Conservation (phyloP, 1,140 invertebrate species). For the Atta texana region DNA sequence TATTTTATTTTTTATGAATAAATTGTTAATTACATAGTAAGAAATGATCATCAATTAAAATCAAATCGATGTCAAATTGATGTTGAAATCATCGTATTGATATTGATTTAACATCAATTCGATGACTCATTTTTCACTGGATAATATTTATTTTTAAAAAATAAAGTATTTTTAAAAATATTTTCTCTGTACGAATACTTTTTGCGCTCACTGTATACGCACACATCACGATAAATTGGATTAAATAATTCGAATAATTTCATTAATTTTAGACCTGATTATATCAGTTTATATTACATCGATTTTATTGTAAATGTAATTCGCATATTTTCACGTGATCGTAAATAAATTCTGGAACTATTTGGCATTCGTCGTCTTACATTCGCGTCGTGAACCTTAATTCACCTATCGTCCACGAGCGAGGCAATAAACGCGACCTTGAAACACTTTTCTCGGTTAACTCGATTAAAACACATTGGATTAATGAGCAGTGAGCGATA, state of each 20-base stretch:
- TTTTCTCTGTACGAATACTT: too few species aligned
- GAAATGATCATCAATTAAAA: too few species aligned
- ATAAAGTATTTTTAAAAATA: too few species aligned
- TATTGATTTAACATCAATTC: too few species aligned
- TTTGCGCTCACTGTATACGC: too few species aligned
- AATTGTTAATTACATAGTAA: too few species aligned
- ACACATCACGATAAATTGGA: neutral
- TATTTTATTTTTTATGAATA: too few species aligned
- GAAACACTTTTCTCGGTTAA: conserved; percentile 71
- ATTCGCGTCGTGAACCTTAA: neutral
- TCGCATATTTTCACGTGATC: neutral
- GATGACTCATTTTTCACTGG: too few species aligned
- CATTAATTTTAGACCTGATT: neutral
- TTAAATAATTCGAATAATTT: neutral
- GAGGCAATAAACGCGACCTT: conserved; percentile 68
- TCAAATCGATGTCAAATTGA: too few species aligned
- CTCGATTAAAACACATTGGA: conserved; percentile 72
- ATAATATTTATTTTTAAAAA: too few species aligned
- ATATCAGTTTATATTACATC: neutral
- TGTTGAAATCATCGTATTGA: too few species aligned
- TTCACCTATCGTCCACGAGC: conserved; percentile 17
- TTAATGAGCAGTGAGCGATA: conserved; percentile 64
- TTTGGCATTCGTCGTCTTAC: neutral
- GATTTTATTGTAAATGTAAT: neutral
- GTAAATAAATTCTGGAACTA: neutral